Evolutionary conservation across 2,113 vertebrate species (phyloP).

Genomic region (Heptranchias perlo): DNA sequence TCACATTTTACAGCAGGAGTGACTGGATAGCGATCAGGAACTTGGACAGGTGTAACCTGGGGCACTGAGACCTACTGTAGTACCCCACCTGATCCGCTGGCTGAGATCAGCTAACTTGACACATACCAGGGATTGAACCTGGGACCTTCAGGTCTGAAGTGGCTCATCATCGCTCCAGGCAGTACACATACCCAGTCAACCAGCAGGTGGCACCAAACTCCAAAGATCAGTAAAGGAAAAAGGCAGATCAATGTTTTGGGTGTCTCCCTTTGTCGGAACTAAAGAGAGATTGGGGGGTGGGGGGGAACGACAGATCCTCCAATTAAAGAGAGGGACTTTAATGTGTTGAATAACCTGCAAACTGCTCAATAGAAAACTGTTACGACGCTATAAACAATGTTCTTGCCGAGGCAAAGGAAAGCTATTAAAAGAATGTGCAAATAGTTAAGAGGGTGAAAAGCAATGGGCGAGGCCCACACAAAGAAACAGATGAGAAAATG

Average conservation of each 20-base stretch:
- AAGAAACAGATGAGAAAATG: background rate
- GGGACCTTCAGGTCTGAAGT: too few relatives aligned
- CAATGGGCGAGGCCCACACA: background rate
- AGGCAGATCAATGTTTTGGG: background rate
- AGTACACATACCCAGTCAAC: background rate
- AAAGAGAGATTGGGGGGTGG: too few relatives aligned
- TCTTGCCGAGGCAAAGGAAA: background rate
- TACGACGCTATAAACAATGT: background rate
- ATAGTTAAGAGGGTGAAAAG: background rate
- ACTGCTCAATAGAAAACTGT: background rate
- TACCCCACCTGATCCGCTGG: background rate
- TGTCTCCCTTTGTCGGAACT: background rate
- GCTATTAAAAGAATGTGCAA: background rate
- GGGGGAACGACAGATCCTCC: background rate
- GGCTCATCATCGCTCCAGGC: background rate
- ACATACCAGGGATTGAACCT: background rate
- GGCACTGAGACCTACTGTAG: background rate
- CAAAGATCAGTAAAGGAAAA: background rate
- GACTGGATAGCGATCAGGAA: background rate
- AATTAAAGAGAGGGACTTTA: background rate
- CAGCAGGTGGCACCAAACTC: slow-evolving; percentile 10
- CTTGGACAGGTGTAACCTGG: background rate
- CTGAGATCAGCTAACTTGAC: background rate
- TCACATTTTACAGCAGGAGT: background rate
- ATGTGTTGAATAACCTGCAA: background rate